These are phyloP conservation scores for Taurulus bubalis DNA, from an alignment of 2,113 vertebrate species.

Conservation along the genomic window DNA sequence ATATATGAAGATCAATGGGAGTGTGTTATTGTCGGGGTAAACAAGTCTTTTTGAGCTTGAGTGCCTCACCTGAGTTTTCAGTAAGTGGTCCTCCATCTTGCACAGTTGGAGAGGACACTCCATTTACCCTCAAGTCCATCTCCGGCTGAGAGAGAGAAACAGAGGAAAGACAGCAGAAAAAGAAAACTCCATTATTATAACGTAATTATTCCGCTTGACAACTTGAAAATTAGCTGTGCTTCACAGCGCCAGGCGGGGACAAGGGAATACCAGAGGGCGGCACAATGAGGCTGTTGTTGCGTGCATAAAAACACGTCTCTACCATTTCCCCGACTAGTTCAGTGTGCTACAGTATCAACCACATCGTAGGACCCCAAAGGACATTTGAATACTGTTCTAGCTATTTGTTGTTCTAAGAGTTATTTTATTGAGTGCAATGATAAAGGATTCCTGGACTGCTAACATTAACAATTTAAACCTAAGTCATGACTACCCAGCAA, in stretches of 20 bases:
- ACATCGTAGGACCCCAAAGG: slow-evolving; percentile 9
- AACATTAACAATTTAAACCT: not conserved
- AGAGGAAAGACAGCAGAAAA: slow-evolving; percentile 8
- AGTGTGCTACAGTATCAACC: slow-evolving; percentile 21
- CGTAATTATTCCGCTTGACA: slow-evolving; percentile 43
- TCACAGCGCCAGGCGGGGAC: slow-evolving; percentile 23
- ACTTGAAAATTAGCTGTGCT: slow-evolving; percentile 47
- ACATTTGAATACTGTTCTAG: not conserved
- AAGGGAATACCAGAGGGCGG: slow-evolving; percentile 21
- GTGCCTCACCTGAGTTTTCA: slow-evolving; percentile 87
- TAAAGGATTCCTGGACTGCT: not conserved
- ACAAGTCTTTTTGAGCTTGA: not conserved
- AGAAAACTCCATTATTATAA: slow-evolving; percentile 35
- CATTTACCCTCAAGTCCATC: slow-evolving; percentile 89
- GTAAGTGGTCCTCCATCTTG: slow-evolving; percentile 84
- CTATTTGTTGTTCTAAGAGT: not conserved
- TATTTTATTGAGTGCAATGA: not conserved
- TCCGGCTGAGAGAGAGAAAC: slow-evolving; percentile 85
- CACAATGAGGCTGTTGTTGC: slow-evolving; percentile 21
- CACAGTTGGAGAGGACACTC: slow-evolving; percentile 86
- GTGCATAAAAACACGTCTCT: slow-evolving; percentile 16
- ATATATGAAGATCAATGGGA: not conserved
- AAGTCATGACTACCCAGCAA: not conserved
- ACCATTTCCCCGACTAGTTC: slow-evolving; percentile 10
- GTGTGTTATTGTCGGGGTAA: not conserved